A percentile compares a stretch with the other conserved stretches of the same genome.
Conservation (phyloP, 64 coral and sea anemone species). For the Cladopsammia gracilis region DNA sequence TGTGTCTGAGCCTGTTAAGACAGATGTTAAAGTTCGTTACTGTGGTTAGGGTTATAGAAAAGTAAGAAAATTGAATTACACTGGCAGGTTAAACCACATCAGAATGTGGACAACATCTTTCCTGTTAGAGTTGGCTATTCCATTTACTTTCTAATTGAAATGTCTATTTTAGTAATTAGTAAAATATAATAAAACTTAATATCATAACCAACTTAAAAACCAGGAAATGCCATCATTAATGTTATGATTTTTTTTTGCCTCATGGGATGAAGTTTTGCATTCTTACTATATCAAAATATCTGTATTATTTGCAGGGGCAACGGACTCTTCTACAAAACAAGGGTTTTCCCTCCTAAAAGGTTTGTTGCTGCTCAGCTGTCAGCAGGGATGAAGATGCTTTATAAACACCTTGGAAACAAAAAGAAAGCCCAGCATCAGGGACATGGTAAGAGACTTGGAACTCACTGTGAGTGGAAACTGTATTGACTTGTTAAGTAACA, state of each 20-base stretch:
- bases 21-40: too few relatives aligned
- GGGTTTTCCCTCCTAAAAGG: not conserved
- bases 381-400: constrained; percentile 20
- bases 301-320: not conserved
- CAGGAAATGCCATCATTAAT: too few relatives aligned
- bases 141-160: too few relatives aligned
- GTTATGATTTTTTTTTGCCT: too few relatives aligned
- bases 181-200: too few relatives aligned
- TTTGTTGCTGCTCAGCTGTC: constrained; percentile 49
- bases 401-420: not conserved
- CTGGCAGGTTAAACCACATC: not conserved
- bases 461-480: not conserved
- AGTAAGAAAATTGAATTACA: not conserved
- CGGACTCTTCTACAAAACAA: not conserved
- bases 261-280: too few relatives aligned
- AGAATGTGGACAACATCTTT: not conserved
- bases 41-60: not conserved
- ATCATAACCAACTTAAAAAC: too few relatives aligned
- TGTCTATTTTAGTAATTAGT: too few relatives aligned
- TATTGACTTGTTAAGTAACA: too few relatives aligned
- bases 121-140: too few relatives aligned
- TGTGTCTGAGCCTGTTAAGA: too few relatives aligned
- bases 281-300: not conserved
- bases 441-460: not conserved
- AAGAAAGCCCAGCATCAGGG: not conserved